Conservation (phyloP, 2,888 invertebrate species). For the Drosophila phalerata region DNA sequence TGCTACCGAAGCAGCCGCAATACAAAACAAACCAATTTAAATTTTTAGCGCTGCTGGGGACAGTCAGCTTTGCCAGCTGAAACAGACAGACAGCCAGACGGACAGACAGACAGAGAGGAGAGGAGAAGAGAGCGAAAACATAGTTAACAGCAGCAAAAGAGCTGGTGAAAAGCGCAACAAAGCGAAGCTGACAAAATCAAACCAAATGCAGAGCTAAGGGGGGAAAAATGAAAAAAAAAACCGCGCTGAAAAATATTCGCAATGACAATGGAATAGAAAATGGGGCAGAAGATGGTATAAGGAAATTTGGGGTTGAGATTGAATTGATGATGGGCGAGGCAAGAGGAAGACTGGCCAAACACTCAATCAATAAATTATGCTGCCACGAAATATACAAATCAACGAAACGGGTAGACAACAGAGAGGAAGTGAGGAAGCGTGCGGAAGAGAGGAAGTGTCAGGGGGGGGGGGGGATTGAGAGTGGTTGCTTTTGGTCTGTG, state of each 20-base stretch:
- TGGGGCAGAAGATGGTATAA: too few relatives aligned
- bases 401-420: constrained; percentile 48
- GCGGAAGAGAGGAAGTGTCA: background rate
- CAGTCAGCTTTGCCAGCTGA: constrained; percentile 10
- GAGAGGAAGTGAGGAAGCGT: background rate
- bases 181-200: constrained; percentile 79
- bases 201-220: constrained; percentile 39
- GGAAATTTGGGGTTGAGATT: constrained; percentile 17
- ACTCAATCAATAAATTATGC: constrained; percentile 83
- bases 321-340: constrained; percentile 3
- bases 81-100: constrained; percentile 4
- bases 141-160: constrained; percentile 54
- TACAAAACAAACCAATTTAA: constrained; percentile 83
- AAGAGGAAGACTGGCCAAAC: constrained; percentile 61
- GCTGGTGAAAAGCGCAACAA: constrained; percentile 76
- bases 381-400: constrained; percentile 76
- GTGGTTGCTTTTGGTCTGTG: constrained; percentile 11
- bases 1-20: constrained; percentile 64
- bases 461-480: constrained; percentile 2
- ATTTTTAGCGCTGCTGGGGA: constrained; percentile 66
- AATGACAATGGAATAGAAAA: constrained; percentile 57
- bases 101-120: background rate
- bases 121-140: constrained; percentile 50
- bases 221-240: background rate
- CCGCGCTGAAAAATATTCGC: constrained; percentile 45